Conservation (phyloP, 2,888 invertebrate species). For the Eristalis arbustorum region DNA sequence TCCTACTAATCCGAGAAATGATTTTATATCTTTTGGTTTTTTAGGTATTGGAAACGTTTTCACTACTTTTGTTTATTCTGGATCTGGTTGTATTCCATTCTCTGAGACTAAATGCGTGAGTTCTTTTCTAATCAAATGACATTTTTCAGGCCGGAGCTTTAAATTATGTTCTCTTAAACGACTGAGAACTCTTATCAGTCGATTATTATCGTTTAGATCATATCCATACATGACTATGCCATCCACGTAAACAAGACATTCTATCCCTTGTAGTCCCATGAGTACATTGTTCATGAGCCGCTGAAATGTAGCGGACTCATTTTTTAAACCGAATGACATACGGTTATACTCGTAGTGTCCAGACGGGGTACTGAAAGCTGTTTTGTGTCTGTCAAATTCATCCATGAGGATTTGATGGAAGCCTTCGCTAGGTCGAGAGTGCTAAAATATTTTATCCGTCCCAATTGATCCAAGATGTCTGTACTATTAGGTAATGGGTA, state of each 20-base stretch:
- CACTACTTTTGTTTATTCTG: neutral
- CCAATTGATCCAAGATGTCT: neutral
- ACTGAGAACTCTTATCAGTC: neutral
- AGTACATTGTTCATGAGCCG: too few species aligned
- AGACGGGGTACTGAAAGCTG: neutral
- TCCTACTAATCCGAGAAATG: neutral
- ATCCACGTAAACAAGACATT: neutral
- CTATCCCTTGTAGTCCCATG: too few species aligned
- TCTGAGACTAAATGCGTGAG: neutral
- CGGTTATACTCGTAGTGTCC: neutral
- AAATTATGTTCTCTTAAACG: slow-evolving; percentile 7
- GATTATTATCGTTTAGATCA: slow-evolving; percentile 4
- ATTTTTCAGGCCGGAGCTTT: slow-evolving; percentile 9
- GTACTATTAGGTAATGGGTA: neutral
- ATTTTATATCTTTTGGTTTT: too few species aligned
- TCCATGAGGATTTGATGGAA: neutral
- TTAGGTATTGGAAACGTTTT: too few species aligned
- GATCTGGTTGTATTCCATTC: neutral
- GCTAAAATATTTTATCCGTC: neutral
- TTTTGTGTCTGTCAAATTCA: neutral
- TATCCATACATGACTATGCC: slow-evolving; percentile 1
- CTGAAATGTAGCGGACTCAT: neutral
- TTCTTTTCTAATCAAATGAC: slow-evolving; percentile 6
- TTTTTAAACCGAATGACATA: neutral
- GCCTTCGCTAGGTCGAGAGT: neutral